Base-by-base conservation (phyloP, 2,888 invertebrate species). In the Venusia cambrica region DNA sequence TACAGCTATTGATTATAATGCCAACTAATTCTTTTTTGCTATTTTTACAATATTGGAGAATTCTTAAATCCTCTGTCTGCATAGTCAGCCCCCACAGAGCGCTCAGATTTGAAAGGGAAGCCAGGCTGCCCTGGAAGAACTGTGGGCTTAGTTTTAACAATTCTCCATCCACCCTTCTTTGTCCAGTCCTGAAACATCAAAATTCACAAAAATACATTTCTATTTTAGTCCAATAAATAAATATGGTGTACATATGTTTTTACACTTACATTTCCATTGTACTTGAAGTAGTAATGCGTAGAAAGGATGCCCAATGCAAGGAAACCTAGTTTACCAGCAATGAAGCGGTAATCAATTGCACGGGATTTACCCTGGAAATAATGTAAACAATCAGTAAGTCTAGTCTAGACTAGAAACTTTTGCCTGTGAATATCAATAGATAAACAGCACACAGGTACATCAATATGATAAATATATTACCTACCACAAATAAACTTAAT, bases 251-350 rank as follows among this genome's bases (percentile, higher is more conserved):
- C 2, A 9, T 5, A n/a, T n/a, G n/a, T n/a, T n/a, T 10, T 13
- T 6, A 13, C 5, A 38, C 92, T 90, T 79, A 94, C 94, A 76
- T 93, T 92, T 50, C 78, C 79, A 71, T 93, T 92, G 69, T 96
- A 96, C 81, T 96, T 96, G 48, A 94, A 91, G 61, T 96, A 94
- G 66, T 97, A 97, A 36, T 90, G 90, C 0, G 62, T 54, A 10
- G 69, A 68, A 46, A 92, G 90, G n/a, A 90, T 51, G 5, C 77
- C 79, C 16, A 85, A 42, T 27, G 89, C 47, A 0, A 76, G 57
- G 13, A 94, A 54, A 0, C 89, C 62, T 4, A 87, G 46, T 80
- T 93, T 93, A 4, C 93, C 94, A 40, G 90, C 83, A 37, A 90
- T 73, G 51, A 88, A 90, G 51, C 94, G 90, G 38, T 89, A 68